These are phyloP conservation scores for Sarcophaga variegata DNA, from an alignment of 2,888 invertebrate genomes.

Conservation along the genomic window DNA sequence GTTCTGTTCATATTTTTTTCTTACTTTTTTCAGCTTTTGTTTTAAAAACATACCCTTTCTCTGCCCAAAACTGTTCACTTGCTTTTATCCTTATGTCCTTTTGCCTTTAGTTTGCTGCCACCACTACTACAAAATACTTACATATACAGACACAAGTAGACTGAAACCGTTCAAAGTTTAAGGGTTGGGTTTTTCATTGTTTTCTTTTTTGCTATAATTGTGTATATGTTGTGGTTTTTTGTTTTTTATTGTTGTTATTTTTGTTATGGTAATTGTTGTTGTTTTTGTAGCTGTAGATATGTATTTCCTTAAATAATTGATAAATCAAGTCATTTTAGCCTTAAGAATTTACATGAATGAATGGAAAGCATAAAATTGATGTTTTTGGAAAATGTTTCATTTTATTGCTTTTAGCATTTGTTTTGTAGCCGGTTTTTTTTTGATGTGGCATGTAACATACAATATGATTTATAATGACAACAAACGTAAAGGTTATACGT, in stretches of 20 bases:
- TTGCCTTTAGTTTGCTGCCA: constrained; percentile 14
- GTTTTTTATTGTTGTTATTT: constrained; percentile 29
- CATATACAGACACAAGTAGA: constrained; percentile 1
- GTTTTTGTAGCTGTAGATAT: constrained; percentile 16
- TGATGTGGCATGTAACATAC: background rate
- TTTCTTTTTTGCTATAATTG: constrained; percentile 27
- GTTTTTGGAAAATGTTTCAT: constrained; percentile 16
- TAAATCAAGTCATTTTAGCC: constrained; percentile 59
- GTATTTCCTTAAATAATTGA: constrained; percentile 54
- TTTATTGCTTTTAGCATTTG: background rate
- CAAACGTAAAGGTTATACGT: no score
- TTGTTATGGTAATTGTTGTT: constrained; percentile 10
- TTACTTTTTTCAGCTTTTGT: background rate
- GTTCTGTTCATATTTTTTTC: constrained; percentile 14
- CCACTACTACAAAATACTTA: constrained; percentile 2
- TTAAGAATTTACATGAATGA: constrained; percentile 16
- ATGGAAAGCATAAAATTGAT: constrained; percentile 27
- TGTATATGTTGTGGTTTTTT: constrained; percentile 55
- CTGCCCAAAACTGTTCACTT: background rate
- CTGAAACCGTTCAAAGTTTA: constrained; percentile 33
- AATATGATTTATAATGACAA: no score
- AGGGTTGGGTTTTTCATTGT: constrained; percentile 52
- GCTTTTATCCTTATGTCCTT: constrained; percentile 51
- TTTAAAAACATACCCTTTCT: background rate
- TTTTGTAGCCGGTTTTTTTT: no score